phyloP scores from a whole-genome alignment of 2,888 invertebrate species.

The Cosmopolites sordidus region DNA sequence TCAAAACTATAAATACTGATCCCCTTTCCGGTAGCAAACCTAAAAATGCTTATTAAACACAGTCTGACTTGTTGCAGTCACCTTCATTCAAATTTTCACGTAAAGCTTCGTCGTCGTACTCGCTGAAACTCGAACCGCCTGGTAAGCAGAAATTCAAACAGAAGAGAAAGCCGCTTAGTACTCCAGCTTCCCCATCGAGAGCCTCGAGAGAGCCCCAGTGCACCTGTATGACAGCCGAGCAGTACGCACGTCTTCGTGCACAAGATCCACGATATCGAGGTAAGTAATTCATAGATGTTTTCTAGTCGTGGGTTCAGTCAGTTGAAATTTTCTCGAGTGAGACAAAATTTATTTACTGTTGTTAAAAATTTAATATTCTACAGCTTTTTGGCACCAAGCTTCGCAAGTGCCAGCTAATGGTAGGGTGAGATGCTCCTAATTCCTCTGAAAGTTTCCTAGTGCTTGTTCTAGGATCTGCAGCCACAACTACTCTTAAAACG shows the following conservation, averaged over 20 bases:
- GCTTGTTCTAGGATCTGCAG: too few relatives aligned
- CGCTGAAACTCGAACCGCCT: conserved; percentile 87
- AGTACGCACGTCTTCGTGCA: conserved; percentile 77
- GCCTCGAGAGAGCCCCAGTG: conserved; percentile 79
- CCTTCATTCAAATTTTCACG: conserved; percentile 97
- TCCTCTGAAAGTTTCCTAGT: too few relatives aligned
- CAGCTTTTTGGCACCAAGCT: too few relatives aligned
- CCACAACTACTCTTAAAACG: too few relatives aligned
- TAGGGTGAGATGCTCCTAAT: too few relatives aligned
- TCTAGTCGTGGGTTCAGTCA: too few relatives aligned
- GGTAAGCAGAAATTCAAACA: conserved; percentile 82
- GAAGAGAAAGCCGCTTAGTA: conserved; percentile 70
- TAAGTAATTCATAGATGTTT: too few relatives aligned
- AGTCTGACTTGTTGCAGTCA: conserved; percentile 78
- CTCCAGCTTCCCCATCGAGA: conserved; percentile 87
- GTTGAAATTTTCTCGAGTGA: too few relatives aligned
- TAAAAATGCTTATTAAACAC: conserved; percentile 44
- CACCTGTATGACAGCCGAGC: conserved; percentile 93
- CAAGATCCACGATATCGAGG: conserved; percentile 79
- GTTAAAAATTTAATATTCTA: too few relatives aligned
- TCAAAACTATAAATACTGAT: too few relatives aligned
- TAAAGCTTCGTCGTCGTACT: conserved; percentile 95
- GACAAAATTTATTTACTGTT: too few relatives aligned
- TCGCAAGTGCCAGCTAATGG: too few relatives aligned
- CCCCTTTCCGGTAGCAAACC: conserved; percentile 2